phyloP scores from a whole-genome alignment of 2,113 vertebrate species.

The Agelaius phoeniceus region DNA sequence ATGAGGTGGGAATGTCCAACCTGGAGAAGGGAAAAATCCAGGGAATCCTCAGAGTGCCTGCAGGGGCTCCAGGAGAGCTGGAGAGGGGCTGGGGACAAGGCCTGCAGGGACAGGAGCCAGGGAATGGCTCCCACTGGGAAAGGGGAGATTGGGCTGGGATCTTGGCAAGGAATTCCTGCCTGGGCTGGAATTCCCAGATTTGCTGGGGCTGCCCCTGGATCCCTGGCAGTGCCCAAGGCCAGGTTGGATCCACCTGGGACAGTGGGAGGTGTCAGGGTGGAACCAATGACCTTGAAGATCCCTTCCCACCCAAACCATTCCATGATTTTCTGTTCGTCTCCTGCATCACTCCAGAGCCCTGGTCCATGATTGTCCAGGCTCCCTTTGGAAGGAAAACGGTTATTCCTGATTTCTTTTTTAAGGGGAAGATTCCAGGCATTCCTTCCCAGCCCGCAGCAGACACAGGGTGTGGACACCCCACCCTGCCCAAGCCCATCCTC shows the following conservation, averaged over 20 bases:
- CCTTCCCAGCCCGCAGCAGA: not conserved
- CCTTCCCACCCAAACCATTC: not conserved
- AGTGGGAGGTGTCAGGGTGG: not conserved
- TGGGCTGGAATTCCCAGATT: not conserved
- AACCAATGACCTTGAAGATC: not conserved
- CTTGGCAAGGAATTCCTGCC: accelerated
- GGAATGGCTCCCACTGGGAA: not conserved
- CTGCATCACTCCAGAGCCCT: not conserved
- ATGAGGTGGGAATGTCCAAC: not conserved
- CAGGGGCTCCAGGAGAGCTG: not conserved
- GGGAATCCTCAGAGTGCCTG: accelerated
- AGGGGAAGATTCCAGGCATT: not conserved
- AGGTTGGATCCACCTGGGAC: accelerated
- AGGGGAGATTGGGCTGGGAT: not conserved
- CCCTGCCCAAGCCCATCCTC: not conserved
- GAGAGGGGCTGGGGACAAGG: not conserved
- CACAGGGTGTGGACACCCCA: not conserved
- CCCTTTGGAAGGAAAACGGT: not conserved
- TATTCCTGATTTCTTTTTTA: not conserved
- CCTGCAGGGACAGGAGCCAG: not conserved
- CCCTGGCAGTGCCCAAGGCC: not conserved
- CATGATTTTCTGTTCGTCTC: not conserved
- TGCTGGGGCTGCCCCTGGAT: not conserved
- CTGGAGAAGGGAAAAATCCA: not conserved
- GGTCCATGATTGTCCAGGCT: not conserved